Conservation (phyloP, 2,797 vertebrate species). For the Neosilurus mollespiculum region DNA sequence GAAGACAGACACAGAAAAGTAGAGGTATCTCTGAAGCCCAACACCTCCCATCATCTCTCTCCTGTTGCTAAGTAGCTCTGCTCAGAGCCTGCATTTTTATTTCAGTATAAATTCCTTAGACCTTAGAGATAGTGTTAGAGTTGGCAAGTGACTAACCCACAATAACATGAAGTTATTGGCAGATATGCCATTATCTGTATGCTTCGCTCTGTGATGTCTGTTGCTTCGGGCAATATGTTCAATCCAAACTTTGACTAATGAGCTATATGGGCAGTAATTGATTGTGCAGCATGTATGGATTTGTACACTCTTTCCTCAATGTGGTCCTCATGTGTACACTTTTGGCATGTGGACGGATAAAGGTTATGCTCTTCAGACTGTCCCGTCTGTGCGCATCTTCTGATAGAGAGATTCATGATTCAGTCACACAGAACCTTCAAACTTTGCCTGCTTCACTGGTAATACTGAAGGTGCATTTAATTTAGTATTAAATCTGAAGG, state of each 20-base stretch:
- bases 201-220: conserved; percentile 41
- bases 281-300: conserved; percentile 26
- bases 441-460: neutral
- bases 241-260: neutral
- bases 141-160: neutral
- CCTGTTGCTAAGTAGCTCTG: conserved; percentile 18
- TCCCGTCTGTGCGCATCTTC: neutral
- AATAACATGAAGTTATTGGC: conserved; percentile 54
- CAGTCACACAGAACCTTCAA: neutral
- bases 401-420: neutral
- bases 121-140: neutral
- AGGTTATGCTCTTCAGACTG: neutral
- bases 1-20: conserved; percentile 37
- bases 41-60: conserved; percentile 63
- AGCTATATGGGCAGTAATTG: conserved; percentile 14
- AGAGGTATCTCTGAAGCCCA: conserved; percentile 28
- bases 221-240: conserved; percentile 29
- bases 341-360: neutral
- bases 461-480: conserved; percentile 7
- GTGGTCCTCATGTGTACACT: conserved; percentile 8
- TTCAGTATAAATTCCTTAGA: conserved; percentile 11
- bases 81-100: conserved; percentile 1
- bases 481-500: conserved; percentile 44
- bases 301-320: neutral
- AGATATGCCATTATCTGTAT: conserved; percentile 57